Evolutionary conservation across 1,140 invertebrate species (phyloP).

Genomic region (Cherax destructor): DNA sequence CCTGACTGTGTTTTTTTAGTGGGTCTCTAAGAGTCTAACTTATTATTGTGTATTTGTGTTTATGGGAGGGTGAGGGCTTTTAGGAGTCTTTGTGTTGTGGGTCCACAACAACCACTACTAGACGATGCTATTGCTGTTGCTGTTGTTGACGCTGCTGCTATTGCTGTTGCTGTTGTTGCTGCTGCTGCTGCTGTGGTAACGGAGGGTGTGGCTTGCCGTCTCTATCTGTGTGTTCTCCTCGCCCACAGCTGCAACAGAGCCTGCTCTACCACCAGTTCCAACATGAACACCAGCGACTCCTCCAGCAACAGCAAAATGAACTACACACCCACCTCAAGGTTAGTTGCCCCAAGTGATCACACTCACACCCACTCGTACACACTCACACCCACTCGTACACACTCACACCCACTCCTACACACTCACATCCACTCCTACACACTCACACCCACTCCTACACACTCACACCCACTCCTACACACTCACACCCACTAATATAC

Average conservation of each 20-base stretch:
- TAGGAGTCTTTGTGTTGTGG: neutral
- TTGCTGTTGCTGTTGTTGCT: neutral
- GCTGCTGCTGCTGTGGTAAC: neutral
- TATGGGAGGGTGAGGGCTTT: neutral
- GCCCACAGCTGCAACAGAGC: constrained; percentile 58
- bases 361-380: neutral
- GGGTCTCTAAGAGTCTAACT: no score
- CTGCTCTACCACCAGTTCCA: constrained; percentile 63
- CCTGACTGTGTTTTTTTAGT: no score
- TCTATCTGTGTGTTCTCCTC: constrained; percentile 28
- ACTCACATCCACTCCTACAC: neutral
- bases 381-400: neutral
- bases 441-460: no score
- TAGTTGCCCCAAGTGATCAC: constrained; percentile 13
- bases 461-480: no score
- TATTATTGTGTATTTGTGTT: no score
- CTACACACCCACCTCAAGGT: constrained; percentile 60
- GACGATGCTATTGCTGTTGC: neutral
- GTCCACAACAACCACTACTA: neutral
- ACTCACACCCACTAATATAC: neutral
- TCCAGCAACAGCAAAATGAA: constrained; percentile 61
- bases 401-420: neutral
- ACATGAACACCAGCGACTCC: constrained; percentile 58
- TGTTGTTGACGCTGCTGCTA: neutral
- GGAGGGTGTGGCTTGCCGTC: neutral